Evolutionary conservation across 2,888 invertebrate genomes (phyloP).

Genomic region (Zeuzera pyrina): DNA sequence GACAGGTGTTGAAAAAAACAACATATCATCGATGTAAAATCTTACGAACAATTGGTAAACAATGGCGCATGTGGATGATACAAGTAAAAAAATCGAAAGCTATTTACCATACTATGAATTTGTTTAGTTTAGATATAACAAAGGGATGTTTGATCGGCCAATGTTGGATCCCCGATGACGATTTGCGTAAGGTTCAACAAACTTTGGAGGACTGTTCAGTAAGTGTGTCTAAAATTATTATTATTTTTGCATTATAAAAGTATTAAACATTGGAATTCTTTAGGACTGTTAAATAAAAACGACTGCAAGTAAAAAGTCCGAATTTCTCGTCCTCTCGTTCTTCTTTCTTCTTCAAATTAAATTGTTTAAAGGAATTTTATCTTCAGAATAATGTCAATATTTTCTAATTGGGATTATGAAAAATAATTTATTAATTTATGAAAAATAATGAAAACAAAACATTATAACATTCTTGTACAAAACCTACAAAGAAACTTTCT

Average conservation of each 20-base stretch:
- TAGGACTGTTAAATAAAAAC: not conserved
- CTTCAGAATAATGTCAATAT: too few relatives aligned
- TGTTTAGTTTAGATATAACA: conserved; percentile 86
- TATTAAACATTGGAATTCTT: not conserved
- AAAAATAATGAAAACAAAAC: too few relatives aligned
- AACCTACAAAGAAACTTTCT: too few relatives aligned
- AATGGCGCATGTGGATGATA: conserved; percentile 84
- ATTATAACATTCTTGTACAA: too few relatives aligned
- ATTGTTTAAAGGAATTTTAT: too few relatives aligned
- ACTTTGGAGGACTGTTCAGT: conserved; percentile 32
- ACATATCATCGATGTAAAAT: conserved; percentile 89
- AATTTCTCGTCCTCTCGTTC: too few relatives aligned
- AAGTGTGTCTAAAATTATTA: conserved; percentile 5
- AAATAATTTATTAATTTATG: too few relatives aligned
- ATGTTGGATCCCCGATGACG: conserved; percentile 82
- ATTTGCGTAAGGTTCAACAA: conserved; percentile 75
- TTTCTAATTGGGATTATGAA: too few relatives aligned
- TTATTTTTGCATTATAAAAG: not conserved
- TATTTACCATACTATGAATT: conserved; percentile 87
- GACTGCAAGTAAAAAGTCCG: too few relatives aligned
- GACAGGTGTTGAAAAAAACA: conserved; percentile 84
- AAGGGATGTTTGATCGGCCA: conserved; percentile 87
- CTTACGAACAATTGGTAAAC: conserved; percentile 84
- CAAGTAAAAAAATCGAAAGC: conserved; percentile 92
- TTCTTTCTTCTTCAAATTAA: too few relatives aligned